Evolutionary conservation across 2,797 vertebrate species (phyloP), one percentile per base, ranked within the genome.

Genomic region (Periophthalmus magnuspinnatus): DNA sequence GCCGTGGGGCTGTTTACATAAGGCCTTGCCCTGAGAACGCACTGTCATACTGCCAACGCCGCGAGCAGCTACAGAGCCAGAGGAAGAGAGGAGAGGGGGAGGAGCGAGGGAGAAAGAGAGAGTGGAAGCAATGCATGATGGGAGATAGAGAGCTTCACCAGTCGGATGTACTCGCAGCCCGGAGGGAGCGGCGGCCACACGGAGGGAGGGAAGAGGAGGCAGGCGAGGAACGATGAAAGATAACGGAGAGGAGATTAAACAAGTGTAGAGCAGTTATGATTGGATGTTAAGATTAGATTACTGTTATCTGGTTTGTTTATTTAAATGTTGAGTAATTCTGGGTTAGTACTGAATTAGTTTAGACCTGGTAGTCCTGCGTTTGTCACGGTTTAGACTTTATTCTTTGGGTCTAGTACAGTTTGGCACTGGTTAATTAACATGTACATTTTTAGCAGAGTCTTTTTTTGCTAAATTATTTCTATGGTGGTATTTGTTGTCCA

Each of bases 21-120:
- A 92, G 90, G 90, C 89, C 88, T 89, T 90, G 88, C 88, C 88
- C 88, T 91, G 91, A 86, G 91, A 92, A 87, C 88, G 84, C 82
- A 84, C 87, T 90, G 91, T 91, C 88, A 89, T 85, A 81, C 80
- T 86, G 88, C 90, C 88, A 90, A 86, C 81, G 81, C 83, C 85
- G 86, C 85, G 85, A 88, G 83, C 83, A 89, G 89, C 76, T 57
- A 88, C 85, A 80, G 13, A 45, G 5, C 41, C 41, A 45, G 13
- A 45, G 41, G 41, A 45, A 14, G 41, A 45, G 41, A 45, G 82
- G 86, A n/a, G n/a, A n/a, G n/a, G n/a, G n/a, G n/a, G n/a, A 85
- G 70, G 66, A 86, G 83, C 78, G 80, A 87, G 38, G 38, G 38
- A 28, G 19, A 81, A 74, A 67, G 74, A 32, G 9, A 32, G 67